A percentile compares a stretch with the other conserved stretches of the same genome.
phyloP scores from a whole-genome alignment of 2,113 vertebrate species.

The Lagopus leucura region DNA sequence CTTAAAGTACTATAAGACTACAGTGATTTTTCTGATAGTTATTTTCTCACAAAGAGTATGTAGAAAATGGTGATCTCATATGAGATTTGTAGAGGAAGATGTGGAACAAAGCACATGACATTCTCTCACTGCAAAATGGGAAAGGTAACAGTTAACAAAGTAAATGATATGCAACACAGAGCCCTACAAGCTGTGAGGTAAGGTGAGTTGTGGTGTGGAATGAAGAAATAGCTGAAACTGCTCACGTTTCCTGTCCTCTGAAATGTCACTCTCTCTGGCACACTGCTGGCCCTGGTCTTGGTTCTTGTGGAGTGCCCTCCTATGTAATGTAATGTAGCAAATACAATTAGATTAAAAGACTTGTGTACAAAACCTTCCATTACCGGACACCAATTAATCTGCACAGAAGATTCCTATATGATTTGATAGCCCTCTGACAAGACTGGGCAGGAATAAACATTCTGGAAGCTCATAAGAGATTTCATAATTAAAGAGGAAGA shows the following conservation, averaged over 20 bases:
- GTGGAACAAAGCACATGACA: background rate
- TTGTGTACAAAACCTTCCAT: background rate
- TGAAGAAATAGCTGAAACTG: background rate
- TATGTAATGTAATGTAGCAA: accelerated
- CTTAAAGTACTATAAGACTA: background rate
- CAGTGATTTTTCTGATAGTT: background rate
- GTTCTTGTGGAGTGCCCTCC: background rate
- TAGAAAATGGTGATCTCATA: background rate
- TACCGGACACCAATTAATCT: background rate
- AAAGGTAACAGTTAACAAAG: background rate
- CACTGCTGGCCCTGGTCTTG: background rate
- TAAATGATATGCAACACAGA: background rate
- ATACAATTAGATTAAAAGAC: accelerated
- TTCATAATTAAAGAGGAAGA: background rate
- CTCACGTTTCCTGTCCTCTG: background rate
- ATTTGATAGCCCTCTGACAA: background rate
- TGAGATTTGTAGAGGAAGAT: background rate
- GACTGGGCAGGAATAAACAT: background rate
- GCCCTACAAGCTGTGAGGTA: background rate
- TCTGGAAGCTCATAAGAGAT: background rate
- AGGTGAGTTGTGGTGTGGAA: background rate
- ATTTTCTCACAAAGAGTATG: background rate
- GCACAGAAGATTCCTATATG: background rate
- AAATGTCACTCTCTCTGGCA: background rate
- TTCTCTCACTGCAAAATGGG: background rate